Percentiles rank a stretch among this genome's conserved stretches.
phyloP scores from a whole-genome alignment of 2,797 vertebrate species.

The Aphelocoma californica region DNA sequence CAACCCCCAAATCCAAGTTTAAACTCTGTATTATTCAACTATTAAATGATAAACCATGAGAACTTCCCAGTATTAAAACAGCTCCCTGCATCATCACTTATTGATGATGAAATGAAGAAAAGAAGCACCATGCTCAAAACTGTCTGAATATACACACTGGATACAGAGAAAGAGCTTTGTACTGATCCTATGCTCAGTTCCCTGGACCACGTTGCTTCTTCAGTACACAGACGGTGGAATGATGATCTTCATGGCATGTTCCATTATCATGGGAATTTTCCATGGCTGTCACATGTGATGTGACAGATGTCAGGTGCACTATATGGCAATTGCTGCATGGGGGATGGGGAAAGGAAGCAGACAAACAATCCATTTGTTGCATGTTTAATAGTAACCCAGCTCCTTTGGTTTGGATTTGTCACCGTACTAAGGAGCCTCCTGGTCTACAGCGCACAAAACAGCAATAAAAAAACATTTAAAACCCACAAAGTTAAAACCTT shows the following conservation, averaged over 20 bases:
- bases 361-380: background rate
- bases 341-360: background rate
- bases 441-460: background rate
- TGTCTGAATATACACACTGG: background rate
- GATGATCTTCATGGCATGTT: background rate
- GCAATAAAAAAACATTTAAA: background rate
- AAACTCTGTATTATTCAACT: background rate
- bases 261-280: background rate
- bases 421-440: background rate
- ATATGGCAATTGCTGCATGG: background rate
- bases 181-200: background rate
- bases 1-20: background rate
- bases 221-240: background rate
- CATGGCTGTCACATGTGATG: background rate
- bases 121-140: background rate
- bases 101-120: background rate
- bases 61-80: background rate
- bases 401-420: background rate
- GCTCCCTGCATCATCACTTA: background rate
- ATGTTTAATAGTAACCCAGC: background rate
- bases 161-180: background rate
- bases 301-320: background rate
- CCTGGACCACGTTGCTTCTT: background rate
- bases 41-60: background rate
- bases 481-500: background rate